Conservation (phyloP, 2,113 vertebrate species). For the Passer montanus region DNA sequence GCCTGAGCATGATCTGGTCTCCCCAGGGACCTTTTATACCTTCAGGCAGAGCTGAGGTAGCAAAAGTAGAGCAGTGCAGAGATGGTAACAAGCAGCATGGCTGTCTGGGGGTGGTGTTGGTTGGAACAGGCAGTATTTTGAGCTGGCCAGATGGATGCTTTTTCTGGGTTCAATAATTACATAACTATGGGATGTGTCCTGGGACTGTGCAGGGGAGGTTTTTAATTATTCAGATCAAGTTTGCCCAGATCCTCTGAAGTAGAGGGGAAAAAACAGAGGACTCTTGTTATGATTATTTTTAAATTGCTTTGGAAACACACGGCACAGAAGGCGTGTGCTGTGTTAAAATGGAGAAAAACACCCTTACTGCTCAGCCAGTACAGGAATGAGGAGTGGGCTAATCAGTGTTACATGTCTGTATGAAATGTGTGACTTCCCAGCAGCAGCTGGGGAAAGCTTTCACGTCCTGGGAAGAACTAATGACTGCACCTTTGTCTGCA, state of each 20-base stretch:
- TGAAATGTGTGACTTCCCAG: background rate
- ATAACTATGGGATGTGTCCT: constrained; percentile 42
- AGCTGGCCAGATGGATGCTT: constrained; percentile 61
- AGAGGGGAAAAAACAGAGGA: background rate
- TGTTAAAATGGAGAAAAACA: background rate
- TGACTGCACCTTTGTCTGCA: constrained; percentile 60
- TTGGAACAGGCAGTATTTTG: constrained; percentile 38
- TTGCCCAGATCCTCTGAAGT: constrained; percentile 6
- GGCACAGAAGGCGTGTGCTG: background rate
- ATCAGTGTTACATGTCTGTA: background rate
- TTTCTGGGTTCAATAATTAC: constrained; percentile 53
- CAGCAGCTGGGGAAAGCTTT: background rate
- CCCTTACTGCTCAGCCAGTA: background rate
- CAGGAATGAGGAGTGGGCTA: background rate
- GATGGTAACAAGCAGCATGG: background rate
- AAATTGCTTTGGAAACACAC: constrained; percentile 19
- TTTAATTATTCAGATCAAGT: constrained; percentile 33
- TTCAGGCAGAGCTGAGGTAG: constrained; percentile 34
- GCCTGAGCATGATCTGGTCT: background rate
- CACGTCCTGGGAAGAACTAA: background rate
- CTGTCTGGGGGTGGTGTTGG: constrained; percentile 30
- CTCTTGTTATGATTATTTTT: constrained; percentile 26
- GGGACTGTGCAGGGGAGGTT: constrained; percentile 39
- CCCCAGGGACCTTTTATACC: background rate
- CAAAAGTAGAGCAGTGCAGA: background rate